These are phyloP conservation scores for Felis catus DNA, from an alignment of 2,113 vertebrate species.

Conservation along the genomic window F.catus_Fca126_mat1.0 CM031416.1:57342001-57342500, in stretches of 20 bases:
- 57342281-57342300: conserved; percentile 72
- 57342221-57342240: conserved; percentile 55
- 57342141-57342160: conserved; percentile 71
- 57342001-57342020: conserved; percentile 63
- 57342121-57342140: conserved; percentile 56
- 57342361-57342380: conserved; percentile 73
- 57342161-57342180: conserved; percentile 50
- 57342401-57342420: conserved; percentile 69
- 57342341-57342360: conserved; percentile 62
- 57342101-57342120: conserved; percentile 66
- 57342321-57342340: conserved; percentile 76
- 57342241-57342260: conserved; percentile 51
- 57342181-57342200: conserved; percentile 60
- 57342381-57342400: conserved; percentile 56
- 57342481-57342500: conserved; percentile 75
- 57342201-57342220: conserved; percentile 69
- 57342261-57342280: conserved; percentile 69
- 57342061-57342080: conserved; percentile 81
- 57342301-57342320: conserved; percentile 71
- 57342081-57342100: conserved; percentile 88
- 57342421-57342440: conserved; percentile 68
- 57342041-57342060: conserved; percentile 70
- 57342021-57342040: conserved; percentile 65
- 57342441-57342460: conserved; percentile 62
- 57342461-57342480: conserved; percentile 79